phyloP scores from a whole-genome alignment of 1,140 invertebrate genomes.

The Delia radicum region DNA sequence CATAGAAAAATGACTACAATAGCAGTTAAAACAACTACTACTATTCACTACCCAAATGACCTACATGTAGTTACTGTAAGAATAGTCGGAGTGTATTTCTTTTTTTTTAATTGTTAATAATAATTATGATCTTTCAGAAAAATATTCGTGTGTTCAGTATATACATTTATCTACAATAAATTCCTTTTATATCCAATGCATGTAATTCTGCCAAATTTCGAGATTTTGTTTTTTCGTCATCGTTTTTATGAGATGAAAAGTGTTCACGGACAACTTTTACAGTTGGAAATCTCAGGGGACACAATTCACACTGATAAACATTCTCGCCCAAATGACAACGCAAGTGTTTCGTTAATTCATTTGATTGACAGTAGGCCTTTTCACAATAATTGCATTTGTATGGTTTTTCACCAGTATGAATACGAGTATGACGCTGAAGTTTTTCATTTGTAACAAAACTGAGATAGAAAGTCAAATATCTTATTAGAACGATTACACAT shows the following conservation, averaged over 20 bases:
- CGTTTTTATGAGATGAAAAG: slow-evolving; percentile 53
- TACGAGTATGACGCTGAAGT: neutral
- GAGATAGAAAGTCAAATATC: neutral
- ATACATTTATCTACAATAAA: neutral
- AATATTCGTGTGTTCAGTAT: neutral
- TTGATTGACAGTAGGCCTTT: slow-evolving; percentile 10
- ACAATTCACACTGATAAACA: slow-evolving; percentile 57
- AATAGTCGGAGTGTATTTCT: no score
- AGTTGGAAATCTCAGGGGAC: slow-evolving; percentile 56
- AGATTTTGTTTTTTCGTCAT: slow-evolving; percentile 9
- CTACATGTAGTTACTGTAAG: no score
- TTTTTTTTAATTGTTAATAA: no score
- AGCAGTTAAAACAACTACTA: no score
- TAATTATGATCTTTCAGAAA: no score
- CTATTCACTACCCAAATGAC: no score
- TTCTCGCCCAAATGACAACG: slow-evolving; percentile 59
- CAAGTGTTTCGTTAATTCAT: slow-evolving; percentile 29
- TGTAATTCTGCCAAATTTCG: neutral
- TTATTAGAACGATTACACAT: neutral
- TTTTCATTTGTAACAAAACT: slow-evolving; percentile 8
- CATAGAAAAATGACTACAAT: no score
- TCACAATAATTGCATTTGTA: slow-evolving; percentile 22
- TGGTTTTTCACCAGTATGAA: slow-evolving; percentile 10
- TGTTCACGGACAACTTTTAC: slow-evolving; percentile 57
- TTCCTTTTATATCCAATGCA: slow-evolving; percentile 1